These are phyloP conservation scores for Dermolepida albohirtum DNA, from an alignment of 2,888 invertebrate genomes.

Conservation along the genomic window DNA sequence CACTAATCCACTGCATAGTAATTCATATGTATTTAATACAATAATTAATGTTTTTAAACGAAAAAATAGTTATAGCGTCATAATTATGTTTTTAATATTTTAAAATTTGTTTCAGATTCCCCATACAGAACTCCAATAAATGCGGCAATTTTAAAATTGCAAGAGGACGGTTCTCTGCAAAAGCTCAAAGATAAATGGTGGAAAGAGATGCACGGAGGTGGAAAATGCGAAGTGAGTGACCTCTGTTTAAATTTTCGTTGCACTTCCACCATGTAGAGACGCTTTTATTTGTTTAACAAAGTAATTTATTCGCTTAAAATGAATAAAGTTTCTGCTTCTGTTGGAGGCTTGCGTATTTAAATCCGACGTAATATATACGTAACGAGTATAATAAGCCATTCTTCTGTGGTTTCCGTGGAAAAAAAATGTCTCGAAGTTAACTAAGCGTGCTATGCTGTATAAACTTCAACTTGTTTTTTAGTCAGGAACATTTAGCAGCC, in stretches of 20 bases:
- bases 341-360: conserved; percentile 28
- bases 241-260: conserved; percentile 24
- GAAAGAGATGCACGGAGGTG: conserved; percentile 75
- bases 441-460: neutral
- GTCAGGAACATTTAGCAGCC: neutral
- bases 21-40: too few relatives aligned
- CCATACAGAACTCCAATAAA: conserved; percentile 85
- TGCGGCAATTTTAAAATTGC: conserved; percentile 88
- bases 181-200: conserved; percentile 93
- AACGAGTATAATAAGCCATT: too few relatives aligned
- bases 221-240: conserved; percentile 68
- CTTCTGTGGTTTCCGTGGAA: too few relatives aligned
- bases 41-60: too few relatives aligned
- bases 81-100: too few relatives aligned
- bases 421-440: too few relatives aligned
- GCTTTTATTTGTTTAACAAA: conserved; percentile 23
- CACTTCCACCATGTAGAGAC: conserved; percentile 1
- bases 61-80: too few relatives aligned
- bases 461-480: neutral
- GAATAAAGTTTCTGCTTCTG: conserved; percentile 15
- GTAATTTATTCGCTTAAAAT: conserved; percentile 21
- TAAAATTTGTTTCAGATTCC: conserved; percentile 69
- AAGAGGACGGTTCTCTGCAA: conserved; percentile 87
- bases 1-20: too few relatives aligned
- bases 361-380: conserved; percentile 3